Evolutionary conservation across 2,888 invertebrate genomes (phyloP).

Genomic region (Nemotelus pantherinus): DNA sequence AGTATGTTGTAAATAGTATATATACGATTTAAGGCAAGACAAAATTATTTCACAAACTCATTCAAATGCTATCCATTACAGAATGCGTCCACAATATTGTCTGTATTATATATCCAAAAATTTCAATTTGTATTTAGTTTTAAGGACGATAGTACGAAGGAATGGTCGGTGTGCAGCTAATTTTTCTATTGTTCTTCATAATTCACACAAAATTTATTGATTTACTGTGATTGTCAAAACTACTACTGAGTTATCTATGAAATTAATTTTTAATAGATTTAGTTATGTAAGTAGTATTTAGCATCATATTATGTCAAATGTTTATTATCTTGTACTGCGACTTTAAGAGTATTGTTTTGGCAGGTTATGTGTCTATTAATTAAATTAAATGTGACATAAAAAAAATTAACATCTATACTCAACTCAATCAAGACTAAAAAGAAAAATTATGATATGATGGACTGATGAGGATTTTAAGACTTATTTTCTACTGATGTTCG

Average conservation of each 20-base stretch:
- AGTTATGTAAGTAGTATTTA: too few relatives aligned
- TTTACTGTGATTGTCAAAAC: background rate
- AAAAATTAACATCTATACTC: background rate
- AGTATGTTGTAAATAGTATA: too few relatives aligned
- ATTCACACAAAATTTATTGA: background rate
- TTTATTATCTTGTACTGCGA: background rate
- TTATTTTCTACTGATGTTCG: too few relatives aligned
- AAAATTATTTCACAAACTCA: conserved; percentile 7
- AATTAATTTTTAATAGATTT: too few relatives aligned
- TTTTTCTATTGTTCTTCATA: background rate
- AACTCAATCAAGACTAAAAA: too few relatives aligned
- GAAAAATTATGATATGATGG: too few relatives aligned
- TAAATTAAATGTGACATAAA: conserved; percentile 2
- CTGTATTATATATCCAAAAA: too few relatives aligned
- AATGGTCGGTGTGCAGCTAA: background rate
- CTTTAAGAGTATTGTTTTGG: background rate
- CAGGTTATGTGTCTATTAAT: background rate
- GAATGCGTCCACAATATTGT: background rate
- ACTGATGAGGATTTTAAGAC: too few relatives aligned
- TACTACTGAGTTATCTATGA: background rate
- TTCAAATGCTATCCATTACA: conserved; percentile 13
- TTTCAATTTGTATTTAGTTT: too few relatives aligned
- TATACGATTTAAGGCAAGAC: background rate
- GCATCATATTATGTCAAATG: background rate
- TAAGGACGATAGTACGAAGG: too few relatives aligned